These are phyloP conservation scores for Drosophila affinis DNA, from an alignment of 2,888 invertebrate species.

Conservation along the genomic window DNA sequence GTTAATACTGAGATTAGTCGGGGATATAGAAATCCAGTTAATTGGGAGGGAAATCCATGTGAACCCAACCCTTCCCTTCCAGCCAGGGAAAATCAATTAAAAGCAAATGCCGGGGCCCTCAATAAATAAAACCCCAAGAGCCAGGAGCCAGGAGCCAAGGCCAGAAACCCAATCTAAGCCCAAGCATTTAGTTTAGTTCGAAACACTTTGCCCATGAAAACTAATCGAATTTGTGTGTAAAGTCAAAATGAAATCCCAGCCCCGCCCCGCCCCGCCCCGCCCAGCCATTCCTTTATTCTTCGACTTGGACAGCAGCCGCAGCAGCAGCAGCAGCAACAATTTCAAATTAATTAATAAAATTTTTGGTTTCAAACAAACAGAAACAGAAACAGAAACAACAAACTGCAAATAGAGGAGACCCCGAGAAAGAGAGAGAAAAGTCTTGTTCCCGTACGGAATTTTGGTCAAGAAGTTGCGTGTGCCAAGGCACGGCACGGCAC, in stretches of 20 bases:
- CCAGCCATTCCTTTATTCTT: not conserved
- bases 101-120: not conserved
- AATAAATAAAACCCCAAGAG: not conserved
- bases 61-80: too few species aligned
- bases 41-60: slow-evolving; percentile 4
- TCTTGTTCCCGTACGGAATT: slow-evolving; percentile 23
- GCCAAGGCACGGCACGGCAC: slow-evolving; percentile 9
- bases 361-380: slow-evolving; percentile 46
- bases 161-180: slow-evolving; percentile 2
- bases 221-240: slow-evolving; percentile 54
- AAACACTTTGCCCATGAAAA: slow-evolving; percentile 29
- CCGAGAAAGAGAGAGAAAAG: slow-evolving; percentile 4
- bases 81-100: slow-evolving; percentile 11
- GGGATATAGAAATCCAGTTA: slow-evolving; percentile 15
- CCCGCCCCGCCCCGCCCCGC: too few species aligned
- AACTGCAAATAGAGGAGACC: slow-evolving; percentile 50
- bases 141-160: not conserved
- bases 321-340: slow-evolving; percentile 26
- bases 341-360: slow-evolving; percentile 72
- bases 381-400: slow-evolving; percentile 15
- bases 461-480: slow-evolving; percentile 60
- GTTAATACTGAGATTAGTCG: slow-evolving; percentile 16
- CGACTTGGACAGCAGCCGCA: not conserved
- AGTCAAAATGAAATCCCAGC: slow-evolving; percentile 19
- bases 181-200: slow-evolving; percentile 5